Percentiles rank a stretch among this genome's conserved stretches.
Evolutionary conservation across 2,797 vertebrate genomes (phyloP).

Genomic region (Amblyraja radiata): DNA sequence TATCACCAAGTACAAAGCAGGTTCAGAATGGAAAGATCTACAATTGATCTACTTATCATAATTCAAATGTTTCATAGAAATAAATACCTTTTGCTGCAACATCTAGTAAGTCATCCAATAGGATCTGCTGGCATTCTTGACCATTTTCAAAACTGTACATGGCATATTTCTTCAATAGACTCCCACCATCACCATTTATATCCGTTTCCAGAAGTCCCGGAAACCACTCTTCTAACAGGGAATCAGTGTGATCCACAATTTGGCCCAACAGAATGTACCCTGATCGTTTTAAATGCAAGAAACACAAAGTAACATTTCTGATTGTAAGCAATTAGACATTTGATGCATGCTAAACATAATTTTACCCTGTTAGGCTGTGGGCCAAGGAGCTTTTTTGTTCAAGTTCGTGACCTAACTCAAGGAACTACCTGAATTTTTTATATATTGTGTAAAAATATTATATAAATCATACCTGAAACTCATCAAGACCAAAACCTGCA

Average conservation of each 20-base stretch:
- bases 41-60: background rate
- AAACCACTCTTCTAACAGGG: slow-evolving; percentile 95
- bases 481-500: too few species aligned
- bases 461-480: too few species aligned
- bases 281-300: slow-evolving; percentile 45
- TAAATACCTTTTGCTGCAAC: slow-evolving; percentile 69
- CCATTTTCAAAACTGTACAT: slow-evolving; percentile 83
- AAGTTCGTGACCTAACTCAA: too few species aligned
- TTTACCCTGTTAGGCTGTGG: too few species aligned
- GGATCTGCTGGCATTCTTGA: slow-evolving; percentile 73
- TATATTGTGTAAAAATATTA: too few species aligned
- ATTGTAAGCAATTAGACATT: background rate
- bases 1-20: background rate
- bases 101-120: slow-evolving; percentile 80
- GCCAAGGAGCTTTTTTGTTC: too few species aligned
- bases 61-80: slow-evolving; percentile 17
- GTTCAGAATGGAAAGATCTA: background rate
- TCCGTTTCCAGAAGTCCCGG: slow-evolving; percentile 83
- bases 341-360: background rate
- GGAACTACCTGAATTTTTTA: too few species aligned
- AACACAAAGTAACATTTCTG: background rate
- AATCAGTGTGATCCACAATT: slow-evolving; percentile 93
- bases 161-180: slow-evolving; percentile 90
- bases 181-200: slow-evolving; percentile 81
- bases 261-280: slow-evolving; percentile 85